A percentile compares a stretch with the other conserved stretches of the same genome.
These are phyloP conservation scores for Passer montanus DNA, from an alignment of 2,113 vertebrate genomes.

Conservation along the genomic window DNA sequence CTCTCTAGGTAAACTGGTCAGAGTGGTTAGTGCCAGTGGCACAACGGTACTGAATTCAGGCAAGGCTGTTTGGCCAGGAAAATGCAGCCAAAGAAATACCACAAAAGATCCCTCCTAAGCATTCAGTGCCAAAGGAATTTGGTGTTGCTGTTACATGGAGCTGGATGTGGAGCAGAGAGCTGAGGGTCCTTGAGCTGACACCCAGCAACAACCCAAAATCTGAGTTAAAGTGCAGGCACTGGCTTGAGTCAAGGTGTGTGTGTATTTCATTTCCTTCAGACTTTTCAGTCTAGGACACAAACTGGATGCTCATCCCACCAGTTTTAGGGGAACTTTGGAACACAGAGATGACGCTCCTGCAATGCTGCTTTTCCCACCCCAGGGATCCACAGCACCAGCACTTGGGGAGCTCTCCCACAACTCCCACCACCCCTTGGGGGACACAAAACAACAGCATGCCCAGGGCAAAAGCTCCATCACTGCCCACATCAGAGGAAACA, in stretches of 20 bases:
- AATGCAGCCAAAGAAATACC: not conserved
- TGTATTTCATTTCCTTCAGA: conserved; percentile 22
- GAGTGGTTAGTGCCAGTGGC: not conserved
- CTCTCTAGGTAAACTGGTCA: not conserved
- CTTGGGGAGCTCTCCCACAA: not conserved
- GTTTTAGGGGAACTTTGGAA: not conserved
- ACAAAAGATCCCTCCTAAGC: not conserved
- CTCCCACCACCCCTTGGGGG: not conserved
- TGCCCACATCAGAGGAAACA: conserved; percentile 47
- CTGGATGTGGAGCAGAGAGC: not conserved
- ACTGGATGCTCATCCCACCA: not conserved
- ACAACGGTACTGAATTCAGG: not conserved
- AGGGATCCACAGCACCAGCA: not conserved
- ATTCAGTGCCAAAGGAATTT: not conserved
- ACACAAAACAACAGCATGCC: not conserved
- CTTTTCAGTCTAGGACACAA: not conserved
- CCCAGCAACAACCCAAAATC: not conserved
- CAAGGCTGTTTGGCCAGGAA: not conserved
- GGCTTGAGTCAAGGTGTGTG: not conserved
- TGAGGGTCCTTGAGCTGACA: not conserved
- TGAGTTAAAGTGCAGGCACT: accelerated
- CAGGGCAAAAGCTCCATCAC: not conserved
- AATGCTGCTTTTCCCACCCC: not conserved
- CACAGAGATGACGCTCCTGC: not conserved
- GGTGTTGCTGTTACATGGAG: accelerated